phyloP scores from a whole-genome alignment of 1,140 invertebrate genomes.

The Drosophila virilis region DNA sequence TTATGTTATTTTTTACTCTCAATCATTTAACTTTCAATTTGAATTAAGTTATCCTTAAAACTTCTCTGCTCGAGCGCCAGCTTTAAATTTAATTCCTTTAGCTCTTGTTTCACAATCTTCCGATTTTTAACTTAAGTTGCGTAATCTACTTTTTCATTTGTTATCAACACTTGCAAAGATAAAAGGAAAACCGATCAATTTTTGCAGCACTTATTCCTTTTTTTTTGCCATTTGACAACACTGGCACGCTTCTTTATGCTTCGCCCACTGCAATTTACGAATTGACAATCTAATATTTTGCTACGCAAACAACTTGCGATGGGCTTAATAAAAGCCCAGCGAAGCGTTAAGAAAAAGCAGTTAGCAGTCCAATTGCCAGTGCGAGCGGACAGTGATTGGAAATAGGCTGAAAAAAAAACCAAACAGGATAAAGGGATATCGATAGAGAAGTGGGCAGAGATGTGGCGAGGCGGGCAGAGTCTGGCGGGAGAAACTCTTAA shows the following conservation, averaged over 20 bases:
- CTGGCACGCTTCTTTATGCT: constrained; percentile 67
- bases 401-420: constrained; percentile 10
- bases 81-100: neutral
- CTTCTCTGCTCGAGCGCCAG: neutral
- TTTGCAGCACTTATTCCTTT: constrained; percentile 5
- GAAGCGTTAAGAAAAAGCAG: constrained; percentile 76
- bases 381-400: constrained; percentile 62
- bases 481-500: constrained; percentile 47
- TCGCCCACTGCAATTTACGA: constrained; percentile 58
- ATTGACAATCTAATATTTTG: constrained; percentile 72
- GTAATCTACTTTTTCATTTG: no score
- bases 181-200: neutral
- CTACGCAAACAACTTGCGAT: constrained; percentile 51
- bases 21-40: no score
- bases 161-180: neutral
- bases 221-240: constrained; percentile 13
- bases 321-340: constrained; percentile 71
- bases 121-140: no score
- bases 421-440: constrained; percentile 6
- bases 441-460: neutral
- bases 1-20: no score
- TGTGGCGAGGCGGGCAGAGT: neutral
- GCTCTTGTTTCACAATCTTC: no score
- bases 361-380: constrained; percentile 63
- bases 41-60: neutral